Base-by-base conservation (phyloP, 2,888 invertebrate genomes). In the Tridacna crocea region DNA sequence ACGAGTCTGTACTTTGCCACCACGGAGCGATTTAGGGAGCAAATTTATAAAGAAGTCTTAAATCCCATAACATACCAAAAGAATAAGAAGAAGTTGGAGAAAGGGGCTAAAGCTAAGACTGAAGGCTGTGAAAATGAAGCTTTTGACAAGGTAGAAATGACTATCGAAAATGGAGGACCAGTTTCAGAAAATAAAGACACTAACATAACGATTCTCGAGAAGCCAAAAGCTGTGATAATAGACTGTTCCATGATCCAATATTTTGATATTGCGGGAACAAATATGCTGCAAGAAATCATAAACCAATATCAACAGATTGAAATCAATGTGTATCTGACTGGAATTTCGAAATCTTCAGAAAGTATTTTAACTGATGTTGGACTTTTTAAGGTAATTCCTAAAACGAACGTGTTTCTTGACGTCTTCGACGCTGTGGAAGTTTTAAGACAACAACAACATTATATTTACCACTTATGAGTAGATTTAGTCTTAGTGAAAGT, bases 221-320 rank as follows among this genome's bases (percentile, higher is more conserved):
- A 61, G 24, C 70, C 70, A 8, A 22, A 72, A 46, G 13, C 63
- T 6, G 65, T 92, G 46, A 83, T 92, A 51, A 58, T 92, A n/a
- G 92, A 92, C 79, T 91, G 88, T 75, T 87, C 88, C 2, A 36
- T 79, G 22, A 88, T 92, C 47, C 80, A 86, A 19, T 92, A 92
- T 82, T 87, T 92, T 17, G 92, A 92, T 76, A 78, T 91, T 27
- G 88, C 85, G 13, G 92, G 92, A 0, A 46, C 90, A 11, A 88
- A 87, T 47, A 81, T 89, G n/a, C 79, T 92, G 51, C 87, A 87
- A 75, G 82, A 83, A 72, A 74, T 90, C 1, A 68, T 85, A 6
- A 81, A 72, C 0, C 87, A 90, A 72, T 90, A 85, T 70, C 82
- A 70, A 68, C 51, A 61, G 36, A 51, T 82, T 3, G 70, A 72